These are phyloP conservation scores for Hypanus sabinus DNA, from an alignment of 2,113 vertebrate species.

Conservation along the genomic window DNA sequence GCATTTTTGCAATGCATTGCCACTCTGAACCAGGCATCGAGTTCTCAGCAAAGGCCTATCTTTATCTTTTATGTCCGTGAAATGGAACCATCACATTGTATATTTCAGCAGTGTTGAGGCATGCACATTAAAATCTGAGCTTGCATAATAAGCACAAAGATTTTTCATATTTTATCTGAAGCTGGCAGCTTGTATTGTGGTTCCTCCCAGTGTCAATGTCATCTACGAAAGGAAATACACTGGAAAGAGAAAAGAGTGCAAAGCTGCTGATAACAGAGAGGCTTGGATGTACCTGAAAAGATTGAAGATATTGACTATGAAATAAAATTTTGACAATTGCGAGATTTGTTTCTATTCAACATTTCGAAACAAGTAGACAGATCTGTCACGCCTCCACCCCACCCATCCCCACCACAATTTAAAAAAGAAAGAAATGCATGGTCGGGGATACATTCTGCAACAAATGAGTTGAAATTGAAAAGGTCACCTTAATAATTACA, in stretches of 20 bases:
- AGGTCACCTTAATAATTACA: constrained; percentile 40
- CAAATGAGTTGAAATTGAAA: constrained; percentile 28
- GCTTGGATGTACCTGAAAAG: background rate
- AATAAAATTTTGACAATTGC: background rate
- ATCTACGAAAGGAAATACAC: background rate
- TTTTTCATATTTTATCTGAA: background rate
- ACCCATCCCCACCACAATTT: background rate
- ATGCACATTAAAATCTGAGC: background rate
- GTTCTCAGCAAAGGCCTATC: background rate
- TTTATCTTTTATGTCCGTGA: background rate
- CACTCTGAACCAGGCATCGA: background rate
- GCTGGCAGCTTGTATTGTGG: background rate
- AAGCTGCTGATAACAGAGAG: background rate
- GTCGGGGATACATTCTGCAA: background rate
- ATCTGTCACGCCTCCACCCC: background rate
- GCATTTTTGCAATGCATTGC: background rate
- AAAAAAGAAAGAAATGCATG: background rate
- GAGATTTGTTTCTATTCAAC: background rate
- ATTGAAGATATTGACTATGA: background rate
- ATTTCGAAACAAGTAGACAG: background rate
- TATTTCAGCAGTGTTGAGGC: background rate
- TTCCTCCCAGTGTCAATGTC: background rate
- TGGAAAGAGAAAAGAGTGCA: background rate
- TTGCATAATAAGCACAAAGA: background rate
- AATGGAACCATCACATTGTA: background rate